Evolutionary conservation across 2,113 vertebrate genomes (phyloP), one percentile per base, ranked within the genome.

Genomic region (Aptenodytes forsteri): DNA sequence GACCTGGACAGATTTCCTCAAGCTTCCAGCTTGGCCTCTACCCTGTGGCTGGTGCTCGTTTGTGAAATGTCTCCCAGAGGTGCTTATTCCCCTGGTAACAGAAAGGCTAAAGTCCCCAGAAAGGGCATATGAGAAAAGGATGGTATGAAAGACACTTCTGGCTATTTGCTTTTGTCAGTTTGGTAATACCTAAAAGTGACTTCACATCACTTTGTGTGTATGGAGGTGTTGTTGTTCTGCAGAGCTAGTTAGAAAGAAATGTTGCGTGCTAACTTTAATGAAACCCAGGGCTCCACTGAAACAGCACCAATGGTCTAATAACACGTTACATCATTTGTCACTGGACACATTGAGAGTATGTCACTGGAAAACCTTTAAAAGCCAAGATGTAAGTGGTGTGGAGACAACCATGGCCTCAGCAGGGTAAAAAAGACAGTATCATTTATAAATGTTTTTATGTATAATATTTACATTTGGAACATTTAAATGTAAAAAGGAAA

Each of bases 381-480:
- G 91, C 73, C 3, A 42, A 72, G 71, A 90, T 94, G 40, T 89
- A 72, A 96, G 92, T 96, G 95, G 83, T 93, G 90, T 50, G 88
- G 96, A 95, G 91, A 91, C 97, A 96, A 93, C 76, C 62, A 22
- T 25, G 71, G 95, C 90, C 91, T 96, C 89, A 36, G 61, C 72
- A 55, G 96, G 95, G 92, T 87, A 89, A 95, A 90, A 78, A 81
- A 95, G 94, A 94, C 93, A 87, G 85, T 75, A 55, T 83, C 91
- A 47, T 96, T 96, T 97, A 90, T 90, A 94, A 96, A 97, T 97
- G 97, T 97, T 98, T 98, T 98, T 89, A 84, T 78, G 86, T 97
- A 72, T 82, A 97, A 93, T 97, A 98, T 98, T 98, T 98, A 98
- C 95, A 87, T 97, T 98, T 84, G 89, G 72, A 97, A 90, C 97